These are phyloP conservation scores for Myotis planiceps DNA, from an alignment of 2,797 vertebrate genomes.

Conservation along the genomic window DNA sequence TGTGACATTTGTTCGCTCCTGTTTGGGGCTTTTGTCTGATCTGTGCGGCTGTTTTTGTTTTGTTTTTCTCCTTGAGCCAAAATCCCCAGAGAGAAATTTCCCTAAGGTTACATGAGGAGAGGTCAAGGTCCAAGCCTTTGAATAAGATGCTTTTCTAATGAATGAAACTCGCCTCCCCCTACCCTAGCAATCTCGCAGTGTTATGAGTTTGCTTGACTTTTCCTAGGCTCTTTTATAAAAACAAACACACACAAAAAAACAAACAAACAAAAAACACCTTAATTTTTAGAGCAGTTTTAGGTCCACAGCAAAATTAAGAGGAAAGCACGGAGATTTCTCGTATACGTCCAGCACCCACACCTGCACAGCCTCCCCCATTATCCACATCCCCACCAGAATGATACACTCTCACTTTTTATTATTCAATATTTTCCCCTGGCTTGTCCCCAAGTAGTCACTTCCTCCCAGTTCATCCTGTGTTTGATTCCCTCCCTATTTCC, in stretches of 20 bases:
- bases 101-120: neutral
- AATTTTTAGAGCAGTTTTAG: neutral
- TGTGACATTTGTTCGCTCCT: neutral
- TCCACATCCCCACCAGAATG: neutral
- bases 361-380: neutral
- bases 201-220: neutral
- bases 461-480: slow-evolving; percentile 30
- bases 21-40: neutral
- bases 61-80: neutral
- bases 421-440: slow-evolving; percentile 16
- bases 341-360: too few species aligned
- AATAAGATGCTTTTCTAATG: neutral
- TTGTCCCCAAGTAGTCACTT: slow-evolving; percentile 34
- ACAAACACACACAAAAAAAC: too few species aligned
- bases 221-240: neutral
- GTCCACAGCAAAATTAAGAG: neutral
- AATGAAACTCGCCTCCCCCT: neutral
- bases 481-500: slow-evolving; percentile 28
- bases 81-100: neutral
- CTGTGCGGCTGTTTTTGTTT: neutral
- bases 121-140: neutral
- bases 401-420: neutral
- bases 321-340: neutral
- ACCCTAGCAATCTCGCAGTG: neutral
- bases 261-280: neutral